Evolutionary conservation across 2,113 vertebrate species (phyloP).

Genomic region (Pomatostomus ruficeps): DNA sequence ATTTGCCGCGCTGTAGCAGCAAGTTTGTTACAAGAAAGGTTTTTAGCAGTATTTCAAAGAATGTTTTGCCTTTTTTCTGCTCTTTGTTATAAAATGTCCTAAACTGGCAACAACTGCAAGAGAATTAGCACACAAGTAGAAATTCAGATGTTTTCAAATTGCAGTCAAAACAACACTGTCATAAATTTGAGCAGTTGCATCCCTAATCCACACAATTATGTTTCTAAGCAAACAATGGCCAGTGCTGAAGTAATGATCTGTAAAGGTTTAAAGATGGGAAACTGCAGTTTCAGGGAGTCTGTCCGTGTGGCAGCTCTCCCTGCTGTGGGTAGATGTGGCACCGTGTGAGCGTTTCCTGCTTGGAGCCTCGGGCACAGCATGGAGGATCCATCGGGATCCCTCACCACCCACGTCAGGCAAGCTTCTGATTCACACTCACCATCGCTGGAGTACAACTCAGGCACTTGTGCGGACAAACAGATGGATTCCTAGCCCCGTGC

Average conservation of each 20-base stretch:
- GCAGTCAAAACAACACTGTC: background rate
- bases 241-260: too few species aligned
- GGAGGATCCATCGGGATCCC: background rate
- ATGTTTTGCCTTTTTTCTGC: background rate
- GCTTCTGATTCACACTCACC: background rate
- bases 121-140: background rate
- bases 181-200: background rate
- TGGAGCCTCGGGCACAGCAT: background rate
- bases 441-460: background rate
- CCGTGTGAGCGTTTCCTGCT: accelerated
- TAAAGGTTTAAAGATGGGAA: accelerated
- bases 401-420: background rate
- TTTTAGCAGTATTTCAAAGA: background rate
- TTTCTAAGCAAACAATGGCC: background rate
- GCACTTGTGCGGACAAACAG: background rate
- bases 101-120: background rate
- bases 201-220: background rate
- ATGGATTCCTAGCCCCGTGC: background rate
- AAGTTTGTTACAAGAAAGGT: background rate
- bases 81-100: background rate
- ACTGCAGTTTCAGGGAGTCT: background rate
- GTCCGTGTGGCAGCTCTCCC: background rate
- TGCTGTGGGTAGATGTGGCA: background rate
- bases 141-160: background rate
- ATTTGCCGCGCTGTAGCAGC: background rate